Percentiles rank a stretch among this genome's conserved stretches.
These are phyloP conservation scores for Thomomys bottae DNA, from an alignment of 2,113 vertebrate species.

Conservation along the genomic window DNA sequence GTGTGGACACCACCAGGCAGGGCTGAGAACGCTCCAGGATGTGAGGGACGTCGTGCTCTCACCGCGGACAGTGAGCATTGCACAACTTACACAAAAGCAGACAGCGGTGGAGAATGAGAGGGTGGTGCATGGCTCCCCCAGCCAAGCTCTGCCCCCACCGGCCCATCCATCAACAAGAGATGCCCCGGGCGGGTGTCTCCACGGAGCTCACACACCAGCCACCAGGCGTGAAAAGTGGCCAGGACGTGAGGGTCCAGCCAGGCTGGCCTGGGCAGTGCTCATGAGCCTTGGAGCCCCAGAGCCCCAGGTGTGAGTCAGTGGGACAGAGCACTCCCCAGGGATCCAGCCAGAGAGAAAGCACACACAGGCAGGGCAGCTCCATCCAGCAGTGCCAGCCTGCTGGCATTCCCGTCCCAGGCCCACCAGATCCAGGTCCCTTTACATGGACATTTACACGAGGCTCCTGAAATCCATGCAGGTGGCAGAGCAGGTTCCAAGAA, in stretches of 20 bases:
- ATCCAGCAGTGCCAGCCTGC: neutral
- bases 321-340: too few species aligned
- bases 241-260: neutral
- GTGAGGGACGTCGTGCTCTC: too few species aligned
- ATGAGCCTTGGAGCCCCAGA: neutral
- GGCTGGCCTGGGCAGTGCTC: neutral
- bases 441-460: too few species aligned
- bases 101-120: neutral
- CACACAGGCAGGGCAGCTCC: accelerated
- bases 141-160: neutral
- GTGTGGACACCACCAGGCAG: neutral
- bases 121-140: accelerated
- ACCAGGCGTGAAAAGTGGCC: neutral
- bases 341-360: too few species aligned
- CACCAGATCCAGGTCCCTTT: neutral
- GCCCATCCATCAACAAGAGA: too few species aligned
- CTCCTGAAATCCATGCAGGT: accelerated
- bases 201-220: neutral
- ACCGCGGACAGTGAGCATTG: too few species aligned
- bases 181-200: accelerated
- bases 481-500: neutral
- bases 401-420: too few species aligned
- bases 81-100: too few species aligned
- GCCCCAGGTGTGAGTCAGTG: too few species aligned
- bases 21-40: neutral